Evolutionary conservation across 2,797 vertebrate genomes (phyloP).

Genomic region (Acrossocheilus wenchowensis): DNA sequence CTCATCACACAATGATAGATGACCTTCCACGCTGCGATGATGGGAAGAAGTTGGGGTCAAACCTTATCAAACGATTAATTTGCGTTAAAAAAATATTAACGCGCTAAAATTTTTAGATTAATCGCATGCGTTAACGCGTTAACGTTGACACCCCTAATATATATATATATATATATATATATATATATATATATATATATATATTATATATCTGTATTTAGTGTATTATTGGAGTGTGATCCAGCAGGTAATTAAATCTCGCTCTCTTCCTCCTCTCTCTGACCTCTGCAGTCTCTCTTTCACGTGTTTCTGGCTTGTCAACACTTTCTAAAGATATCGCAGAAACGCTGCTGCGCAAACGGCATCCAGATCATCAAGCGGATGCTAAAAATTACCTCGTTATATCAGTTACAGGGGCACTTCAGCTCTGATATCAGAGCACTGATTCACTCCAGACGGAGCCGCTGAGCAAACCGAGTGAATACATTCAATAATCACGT

Average conservation of each 20-base stretch:
- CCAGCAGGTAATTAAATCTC: not conserved
- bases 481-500: not conserved
- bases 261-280: not conserved
- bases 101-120: no score
- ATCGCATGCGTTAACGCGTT: no score
- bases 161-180: no score
- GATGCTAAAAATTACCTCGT: conserved; percentile 69
- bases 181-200: no score
- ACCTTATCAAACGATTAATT: no score
- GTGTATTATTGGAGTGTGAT: not conserved
- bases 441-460: not conserved
- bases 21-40: no score
- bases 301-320: conserved; percentile 70
- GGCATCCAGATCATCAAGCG: conserved; percentile 46
- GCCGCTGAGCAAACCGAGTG: not conserved
- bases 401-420: not conserved
- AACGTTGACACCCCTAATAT: no score
- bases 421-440: not conserved
- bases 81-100: no score
- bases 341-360: conserved; percentile 63
- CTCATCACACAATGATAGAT: no score
- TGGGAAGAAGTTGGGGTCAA: no score
- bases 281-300: conserved; percentile 47
- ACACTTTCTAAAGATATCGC: conserved; percentile 75
- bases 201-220: no score